Percentiles rank a stretch among this genome's conserved stretches.
phyloP scores from a whole-genome alignment of 2,888 invertebrate genomes.

The Sthenelais limicola region DNA sequence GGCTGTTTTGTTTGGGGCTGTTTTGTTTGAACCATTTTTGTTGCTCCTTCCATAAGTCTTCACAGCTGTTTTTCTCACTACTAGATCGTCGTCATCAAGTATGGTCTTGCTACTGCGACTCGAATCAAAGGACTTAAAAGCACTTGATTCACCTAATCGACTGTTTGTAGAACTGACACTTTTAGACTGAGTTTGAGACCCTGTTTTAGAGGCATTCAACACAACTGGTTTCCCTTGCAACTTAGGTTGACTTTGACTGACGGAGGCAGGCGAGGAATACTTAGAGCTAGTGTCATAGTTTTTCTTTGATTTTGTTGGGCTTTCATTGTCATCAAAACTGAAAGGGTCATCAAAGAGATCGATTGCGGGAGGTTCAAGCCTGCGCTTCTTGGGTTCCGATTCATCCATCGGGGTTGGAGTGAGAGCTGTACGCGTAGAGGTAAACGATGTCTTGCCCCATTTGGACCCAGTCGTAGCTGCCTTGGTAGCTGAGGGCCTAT shows the following conservation, averaged over 20 bases:
- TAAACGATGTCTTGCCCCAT: conserved; percentile 52
- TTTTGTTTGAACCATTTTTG: too few species aligned
- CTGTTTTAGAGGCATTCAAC: not conserved
- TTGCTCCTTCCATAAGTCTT: conserved; percentile 8
- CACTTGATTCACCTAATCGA: not conserved
- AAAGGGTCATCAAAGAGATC: conserved; percentile 47
- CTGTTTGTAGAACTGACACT: not conserved
- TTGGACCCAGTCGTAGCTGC: conserved; percentile 44
- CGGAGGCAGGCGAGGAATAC: too few species aligned
- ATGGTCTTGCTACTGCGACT: not conserved
- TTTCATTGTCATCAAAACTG: conserved; percentile 50
- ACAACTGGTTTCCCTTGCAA: not conserved
- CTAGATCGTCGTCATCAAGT: not conserved
- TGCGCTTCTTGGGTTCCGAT: conserved; percentile 43
- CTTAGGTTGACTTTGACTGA: too few species aligned
- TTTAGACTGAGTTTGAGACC: conserved; percentile 9
- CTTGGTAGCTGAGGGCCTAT: conserved; percentile 25
- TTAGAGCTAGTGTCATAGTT: too few species aligned
- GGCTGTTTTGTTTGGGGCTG: too few species aligned
- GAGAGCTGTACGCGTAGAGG: conserved; percentile 42
- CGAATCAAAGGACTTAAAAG: not conserved
- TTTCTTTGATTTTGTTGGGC: conserved; percentile 39
- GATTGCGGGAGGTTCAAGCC: conserved; percentile 9
- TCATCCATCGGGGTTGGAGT: conserved; percentile 13
- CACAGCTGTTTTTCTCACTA: conserved; percentile 11